phyloP scores from a whole-genome alignment of 2,113 vertebrate genomes.

The Piprites chloris region DNA sequence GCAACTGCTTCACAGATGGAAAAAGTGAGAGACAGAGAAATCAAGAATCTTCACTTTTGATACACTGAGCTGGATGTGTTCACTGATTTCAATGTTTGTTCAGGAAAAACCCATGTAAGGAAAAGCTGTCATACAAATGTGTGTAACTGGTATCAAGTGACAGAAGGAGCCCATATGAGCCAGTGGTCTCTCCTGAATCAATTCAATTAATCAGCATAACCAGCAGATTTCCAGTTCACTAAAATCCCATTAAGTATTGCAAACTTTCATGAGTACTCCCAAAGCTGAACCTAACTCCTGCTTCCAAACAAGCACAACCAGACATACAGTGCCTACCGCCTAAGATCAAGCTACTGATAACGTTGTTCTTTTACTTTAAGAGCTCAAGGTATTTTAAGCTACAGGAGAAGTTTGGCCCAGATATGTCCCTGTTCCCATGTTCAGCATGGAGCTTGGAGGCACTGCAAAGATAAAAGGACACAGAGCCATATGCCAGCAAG shows the following conservation, averaged over 20 bases:
- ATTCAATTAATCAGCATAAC: background rate
- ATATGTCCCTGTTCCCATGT: background rate
- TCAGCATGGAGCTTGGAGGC: background rate
- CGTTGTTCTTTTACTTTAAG: background rate
- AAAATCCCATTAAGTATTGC: background rate
- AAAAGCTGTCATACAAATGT: background rate
- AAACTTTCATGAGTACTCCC: background rate
- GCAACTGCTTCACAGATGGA: background rate
- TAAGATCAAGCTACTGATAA: background rate
- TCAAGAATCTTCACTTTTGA: background rate
- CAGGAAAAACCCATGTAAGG: background rate
- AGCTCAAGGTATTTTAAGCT: background rate
- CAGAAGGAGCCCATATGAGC: background rate
- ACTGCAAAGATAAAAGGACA: background rate
- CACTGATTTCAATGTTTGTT: background rate
- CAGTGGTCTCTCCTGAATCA: background rate
- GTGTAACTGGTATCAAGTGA: background rate
- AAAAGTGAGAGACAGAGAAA: background rate
- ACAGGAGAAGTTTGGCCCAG: background rate
- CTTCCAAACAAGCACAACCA: background rate
- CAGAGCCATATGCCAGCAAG: rapidly evolving
- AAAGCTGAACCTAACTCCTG: background rate
- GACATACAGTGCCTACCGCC: background rate
- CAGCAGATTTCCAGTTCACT: background rate
- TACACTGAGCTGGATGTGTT: background rate